Evolutionary conservation across 2,888 invertebrate species (phyloP).

Genomic region (Antheraea yamamai): DNA sequence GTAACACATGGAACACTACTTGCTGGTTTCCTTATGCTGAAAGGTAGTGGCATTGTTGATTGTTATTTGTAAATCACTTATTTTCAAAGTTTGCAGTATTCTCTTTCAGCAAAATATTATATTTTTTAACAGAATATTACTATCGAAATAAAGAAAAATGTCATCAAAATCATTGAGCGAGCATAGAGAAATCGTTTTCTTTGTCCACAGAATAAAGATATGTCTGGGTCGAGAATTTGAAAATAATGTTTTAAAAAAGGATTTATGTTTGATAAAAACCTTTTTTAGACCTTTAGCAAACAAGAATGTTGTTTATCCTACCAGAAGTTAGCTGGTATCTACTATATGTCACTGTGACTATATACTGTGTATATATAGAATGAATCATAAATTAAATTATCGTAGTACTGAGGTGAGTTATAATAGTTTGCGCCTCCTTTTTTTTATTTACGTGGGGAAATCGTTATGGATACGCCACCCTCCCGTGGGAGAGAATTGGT

Average conservation of each 20-base stretch:
- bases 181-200: not conserved
- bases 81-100: not conserved
- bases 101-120: not conserved
- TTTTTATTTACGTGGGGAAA: no score
- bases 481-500: no score
- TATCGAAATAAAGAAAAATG: not conserved
- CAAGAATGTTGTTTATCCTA: no score
- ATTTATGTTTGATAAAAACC: not conserved
- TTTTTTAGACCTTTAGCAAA: no score
- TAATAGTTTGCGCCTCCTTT: no score
- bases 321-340: no score
- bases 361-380: no score
- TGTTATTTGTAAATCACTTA: conserved; percentile 7
- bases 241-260: not conserved
- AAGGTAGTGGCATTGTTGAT: conserved; percentile 35
- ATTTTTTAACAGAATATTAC: not conserved
- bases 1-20: conserved; percentile 22
- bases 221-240: not conserved
- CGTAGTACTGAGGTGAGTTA: no score
- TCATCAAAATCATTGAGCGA: not conserved
- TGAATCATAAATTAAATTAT: no score
- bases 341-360: no score
- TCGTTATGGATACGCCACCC: no score
- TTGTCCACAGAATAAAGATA: not conserved
- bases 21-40: conserved; percentile 43